Evolutionary conservation across 2,113 vertebrate species (phyloP).

Genomic region (Monopterus albus): DNA sequence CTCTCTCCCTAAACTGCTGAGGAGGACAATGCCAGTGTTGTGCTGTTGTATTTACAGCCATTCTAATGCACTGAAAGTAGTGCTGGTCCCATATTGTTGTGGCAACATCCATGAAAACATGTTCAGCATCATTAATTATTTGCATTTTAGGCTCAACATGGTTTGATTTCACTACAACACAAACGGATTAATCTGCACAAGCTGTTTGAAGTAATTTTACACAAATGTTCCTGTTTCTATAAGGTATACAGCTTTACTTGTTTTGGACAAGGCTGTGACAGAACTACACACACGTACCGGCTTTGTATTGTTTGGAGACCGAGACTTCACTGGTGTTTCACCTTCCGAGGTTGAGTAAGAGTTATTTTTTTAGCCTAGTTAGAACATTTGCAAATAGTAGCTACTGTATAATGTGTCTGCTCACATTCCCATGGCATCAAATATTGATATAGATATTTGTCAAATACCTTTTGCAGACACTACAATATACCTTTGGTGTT

Average conservation of each 20-base stretch:
- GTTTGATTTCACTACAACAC: constrained; percentile 40
- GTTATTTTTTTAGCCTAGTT: too few relatives aligned
- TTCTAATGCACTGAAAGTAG: constrained; percentile 21
- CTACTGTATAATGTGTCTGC: too few relatives aligned
- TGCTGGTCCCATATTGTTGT: neutral
- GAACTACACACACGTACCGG: neutral
- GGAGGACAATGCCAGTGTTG: constrained; percentile 17
- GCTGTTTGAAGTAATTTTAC: constrained; percentile 13
- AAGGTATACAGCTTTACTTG: constrained; percentile 7
- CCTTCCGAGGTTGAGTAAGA: too few relatives aligned
- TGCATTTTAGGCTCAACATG: constrained; percentile 24
- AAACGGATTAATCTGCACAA: constrained; percentile 31
- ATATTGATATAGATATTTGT: too few relatives aligned
- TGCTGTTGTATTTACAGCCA: constrained; percentile 14
- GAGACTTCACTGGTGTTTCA: too few relatives aligned
- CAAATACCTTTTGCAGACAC: too few relatives aligned
- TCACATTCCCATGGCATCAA: too few relatives aligned
- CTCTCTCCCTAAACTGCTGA: neutral
- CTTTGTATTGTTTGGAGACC: too few relatives aligned
- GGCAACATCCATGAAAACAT: constrained; percentile 34
- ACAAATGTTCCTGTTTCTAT: constrained; percentile 10
- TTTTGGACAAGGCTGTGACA: neutral
- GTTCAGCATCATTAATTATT: constrained; percentile 47
- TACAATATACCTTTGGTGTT: too few relatives aligned
- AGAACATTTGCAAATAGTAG: too few relatives aligned